phyloP scores from a whole-genome alignment of 2,888 invertebrate genomes.

The Tanypteryx hageni region DNA sequence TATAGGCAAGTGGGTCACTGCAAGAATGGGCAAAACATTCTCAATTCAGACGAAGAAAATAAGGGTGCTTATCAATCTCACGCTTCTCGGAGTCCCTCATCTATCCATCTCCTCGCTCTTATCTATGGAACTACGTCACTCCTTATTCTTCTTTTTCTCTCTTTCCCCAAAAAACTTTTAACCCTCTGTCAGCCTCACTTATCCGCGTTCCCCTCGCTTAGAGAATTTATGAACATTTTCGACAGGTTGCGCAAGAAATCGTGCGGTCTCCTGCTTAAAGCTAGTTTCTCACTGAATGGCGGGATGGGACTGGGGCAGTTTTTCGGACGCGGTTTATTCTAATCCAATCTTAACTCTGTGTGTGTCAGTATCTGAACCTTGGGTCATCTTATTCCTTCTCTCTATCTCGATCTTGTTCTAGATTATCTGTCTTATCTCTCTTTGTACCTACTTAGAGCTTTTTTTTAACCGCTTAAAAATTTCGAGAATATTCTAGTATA shows the following conservation, averaged over 20 bases:
- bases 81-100: not conserved
- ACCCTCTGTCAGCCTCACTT: not conserved
- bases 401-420: not conserved
- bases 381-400: not conserved
- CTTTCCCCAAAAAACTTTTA: too few relatives aligned
- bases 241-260: not conserved
- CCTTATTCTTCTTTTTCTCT: not conserved
- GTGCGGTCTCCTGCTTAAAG: not conserved
- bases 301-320: not conserved
- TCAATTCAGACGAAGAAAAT: not conserved
- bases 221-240: not conserved
- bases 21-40: too few relatives aligned
- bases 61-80: not conserved
- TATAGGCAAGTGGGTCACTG: too few relatives aligned
- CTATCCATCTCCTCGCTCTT: not conserved
- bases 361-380: not conserved
- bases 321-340: slow-evolving; percentile 1
- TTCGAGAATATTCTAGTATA: too few relatives aligned
- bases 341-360: not conserved
- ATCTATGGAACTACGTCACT: not conserved
- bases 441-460: too few relatives aligned
- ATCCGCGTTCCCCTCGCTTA: not conserved
- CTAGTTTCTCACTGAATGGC: not conserved
- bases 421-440: too few relatives aligned
- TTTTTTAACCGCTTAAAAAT: too few relatives aligned